Conservation (phyloP, 2,113 vertebrate species). For the Perccottus glenii region DNA sequence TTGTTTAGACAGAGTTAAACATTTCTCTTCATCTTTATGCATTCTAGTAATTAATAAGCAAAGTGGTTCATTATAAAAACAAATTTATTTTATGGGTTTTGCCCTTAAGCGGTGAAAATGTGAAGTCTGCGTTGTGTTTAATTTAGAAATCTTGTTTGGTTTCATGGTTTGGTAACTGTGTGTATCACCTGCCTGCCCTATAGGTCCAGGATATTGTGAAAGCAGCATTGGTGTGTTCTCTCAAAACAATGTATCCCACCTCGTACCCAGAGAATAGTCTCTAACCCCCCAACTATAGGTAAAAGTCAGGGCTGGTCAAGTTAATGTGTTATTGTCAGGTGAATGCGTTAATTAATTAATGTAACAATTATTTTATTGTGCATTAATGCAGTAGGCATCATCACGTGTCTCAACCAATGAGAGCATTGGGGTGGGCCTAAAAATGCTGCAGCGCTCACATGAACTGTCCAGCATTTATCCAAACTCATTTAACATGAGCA, state of each 20-base stretch:
- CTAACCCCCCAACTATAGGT: too few relatives aligned
- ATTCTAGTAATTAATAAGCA: constrained; percentile 2
- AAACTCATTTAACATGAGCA: too few relatives aligned
- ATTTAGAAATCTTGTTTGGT: background rate
- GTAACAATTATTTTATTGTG: too few relatives aligned
- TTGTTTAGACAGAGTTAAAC: background rate
- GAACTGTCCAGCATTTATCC: too few relatives aligned
- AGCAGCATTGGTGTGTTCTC: background rate
- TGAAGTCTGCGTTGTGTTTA: background rate
- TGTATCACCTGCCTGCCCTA: background rate
- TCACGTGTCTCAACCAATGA: too few relatives aligned
- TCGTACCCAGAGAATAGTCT: too few relatives aligned
- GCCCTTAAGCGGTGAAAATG: background rate
- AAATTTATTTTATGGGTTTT: background rate
- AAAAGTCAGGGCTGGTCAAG: too few relatives aligned
- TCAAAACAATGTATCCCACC: background rate
- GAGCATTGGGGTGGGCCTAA: too few relatives aligned
- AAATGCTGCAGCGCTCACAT: too few relatives aligned
- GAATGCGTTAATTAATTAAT: too few relatives aligned
- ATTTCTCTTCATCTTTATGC: background rate
- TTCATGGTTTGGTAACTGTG: background rate
- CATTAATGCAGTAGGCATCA: too few relatives aligned
- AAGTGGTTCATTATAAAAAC: background rate
- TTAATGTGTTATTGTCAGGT: too few relatives aligned
- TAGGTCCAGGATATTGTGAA: background rate